Evolutionary conservation across 2,888 invertebrate species (phyloP).

Genomic region (Phytoseiulus persimilis): DNA sequence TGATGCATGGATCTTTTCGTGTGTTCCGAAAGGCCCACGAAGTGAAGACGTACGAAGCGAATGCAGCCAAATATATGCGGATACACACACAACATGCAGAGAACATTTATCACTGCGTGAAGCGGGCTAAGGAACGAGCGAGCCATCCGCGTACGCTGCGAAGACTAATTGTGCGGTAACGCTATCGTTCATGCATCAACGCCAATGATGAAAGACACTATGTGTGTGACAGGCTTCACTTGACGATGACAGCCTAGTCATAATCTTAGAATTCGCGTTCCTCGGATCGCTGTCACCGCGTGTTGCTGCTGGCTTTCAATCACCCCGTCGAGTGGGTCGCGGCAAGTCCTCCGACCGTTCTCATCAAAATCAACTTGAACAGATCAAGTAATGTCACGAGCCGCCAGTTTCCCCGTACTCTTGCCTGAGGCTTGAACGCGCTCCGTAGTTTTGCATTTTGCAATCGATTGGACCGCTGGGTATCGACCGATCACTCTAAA

Average conservation of each 20-base stretch:
- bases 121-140: background rate
- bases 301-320: background rate
- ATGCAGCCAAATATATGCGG: background rate
- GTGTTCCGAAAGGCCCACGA: background rate
- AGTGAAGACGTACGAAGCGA: background rate
- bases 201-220: background rate
- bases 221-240: background rate
- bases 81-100: background rate
- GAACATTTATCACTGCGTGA: background rate
- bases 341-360: background rate
- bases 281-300: background rate
- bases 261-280: background rate
- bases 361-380: background rate
- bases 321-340: background rate
- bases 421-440: too few relatives aligned
- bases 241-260: background rate
- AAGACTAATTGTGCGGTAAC: slow-evolving; percentile 5
- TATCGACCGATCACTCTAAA: too few relatives aligned
- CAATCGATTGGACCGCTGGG: too few relatives aligned
- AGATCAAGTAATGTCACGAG: background rate
- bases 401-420: too few relatives aligned
- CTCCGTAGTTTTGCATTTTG: too few relatives aligned
- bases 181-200: background rate
- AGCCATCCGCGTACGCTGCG: background rate
- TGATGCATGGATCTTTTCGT: background rate